Evolutionary conservation across 2,113 vertebrate genomes (phyloP), one percentile per base, ranked within the genome.

Genomic region (Hystrix brachyura): DNA sequence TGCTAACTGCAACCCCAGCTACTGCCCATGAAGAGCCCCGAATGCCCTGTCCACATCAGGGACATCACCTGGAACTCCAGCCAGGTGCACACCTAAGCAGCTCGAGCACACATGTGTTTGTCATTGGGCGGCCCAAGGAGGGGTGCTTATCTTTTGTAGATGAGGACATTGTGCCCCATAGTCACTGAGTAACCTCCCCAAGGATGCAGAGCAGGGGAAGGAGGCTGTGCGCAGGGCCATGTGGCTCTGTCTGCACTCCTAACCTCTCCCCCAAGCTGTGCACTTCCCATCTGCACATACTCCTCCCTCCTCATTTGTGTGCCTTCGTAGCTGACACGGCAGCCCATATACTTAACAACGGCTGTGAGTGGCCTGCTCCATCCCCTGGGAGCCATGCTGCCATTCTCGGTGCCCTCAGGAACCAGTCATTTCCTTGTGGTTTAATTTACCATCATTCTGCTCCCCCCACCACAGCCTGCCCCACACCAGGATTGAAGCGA

Each of bases 241-340:
- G 4, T 29, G n/a, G 55, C 5, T 0, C 0, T 3, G 38, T 38
- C 32, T 55, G 51, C 13, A 1, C 8, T 32, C 17, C 12, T 18
- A 25, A 27, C 14, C 8, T 13, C 7, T 1, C 3, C 3, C 25
- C 51, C 3, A 80, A 3, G 57, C 64, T 17, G 7, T 53, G 55
- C 10, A 27, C 76, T 7, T 1, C 1, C 18, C 34, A 69, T 10
- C 6, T 88, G 29, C 34, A 17, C 15, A 48, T 46, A 53, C 48
- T 29, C 32, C 46, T 53, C 48, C 29, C 27, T 3, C 17, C 25
- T 29, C 69, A 43, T 38, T 38, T 38, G 38, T 38, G 43, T 27
- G 3, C 0, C 23, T 11, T 72, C 21, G 79, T 34, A 69, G 51
- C 34, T 17, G 27, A 53, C 12, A 9, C 18, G 2, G 60, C 1